Evolutionary conservation across 2,888 invertebrate species (phyloP), one percentile per base, ranked within the genome.

Genomic region (Lithophane socia): DNA sequence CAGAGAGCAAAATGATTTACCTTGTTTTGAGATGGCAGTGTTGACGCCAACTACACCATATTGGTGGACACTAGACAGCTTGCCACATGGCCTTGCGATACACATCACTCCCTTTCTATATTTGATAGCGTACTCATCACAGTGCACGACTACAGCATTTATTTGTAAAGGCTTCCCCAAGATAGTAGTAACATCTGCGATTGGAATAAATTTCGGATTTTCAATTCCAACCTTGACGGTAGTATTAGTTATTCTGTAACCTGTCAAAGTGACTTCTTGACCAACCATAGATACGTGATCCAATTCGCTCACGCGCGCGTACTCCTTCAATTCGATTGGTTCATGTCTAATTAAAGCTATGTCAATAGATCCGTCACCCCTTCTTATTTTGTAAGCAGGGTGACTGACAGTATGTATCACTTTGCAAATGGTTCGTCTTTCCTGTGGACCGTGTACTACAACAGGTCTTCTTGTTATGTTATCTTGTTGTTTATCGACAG

Each of bases 31-130:
- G 3, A 29, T 68, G 0, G 58, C 0, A 18, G 81, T 47, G 52
- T 80, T 84, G 54, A 82, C 21, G 9, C 61, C 82, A 13, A 80
- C 37, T 5, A 82, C 21, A 29, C 85, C 82, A 47, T 85, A 82
- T 12, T 64, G 8, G 16, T 82, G 82, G 5, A 82, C 0, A 16
- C 60, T 12, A n/a, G 60, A 2, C 0, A 7, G 0, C 29, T 21
- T 4, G 1, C 64, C 42, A 60, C 82, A 82, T 16, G 16, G 12
- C 47, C 81, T 75, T 47, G 81, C 81, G 10, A 80, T 0, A 52
- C 82, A 82, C 24, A 82, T 68, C 0, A 52, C 70, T 2, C 75
- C 70, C 16, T 8, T 52, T 13, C 65, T 0, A 42, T 0, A 37
- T 37, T 37, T 37, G 37, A 37, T 0, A 1, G 1, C 0, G 0